Base-by-base conservation (phyloP, 2,113 vertebrate species). In the Felis chaus region DNA sequence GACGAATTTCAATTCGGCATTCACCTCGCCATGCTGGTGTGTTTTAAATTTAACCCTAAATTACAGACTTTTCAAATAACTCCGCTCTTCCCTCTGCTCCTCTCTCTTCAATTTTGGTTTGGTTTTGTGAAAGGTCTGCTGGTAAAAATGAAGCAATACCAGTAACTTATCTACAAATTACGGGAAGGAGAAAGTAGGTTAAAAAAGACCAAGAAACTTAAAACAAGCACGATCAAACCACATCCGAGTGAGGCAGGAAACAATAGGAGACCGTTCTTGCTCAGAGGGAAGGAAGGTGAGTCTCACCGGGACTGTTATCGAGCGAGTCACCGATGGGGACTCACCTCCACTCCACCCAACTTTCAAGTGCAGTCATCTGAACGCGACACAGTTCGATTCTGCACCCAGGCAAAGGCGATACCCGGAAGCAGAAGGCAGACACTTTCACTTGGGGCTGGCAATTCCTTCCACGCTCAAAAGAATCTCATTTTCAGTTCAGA, bases 131-230 rank as follows among this genome's bases (percentile, higher is more conserved):
- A 97, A 97, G 0, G 12, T 71, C 92, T 98, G 98, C 98, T 99
- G 98, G 98, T 98, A 99, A 99, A 96, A 98, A 97, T 68, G 97
- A 97, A 96, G 96, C 97, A 97, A 95, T 98, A 98, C 95, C 98
- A 98, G 98, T 97, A 98, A 98, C 95, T 98, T 97, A 98, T 97
- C 96, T 98, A 97, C 98, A 95, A 98, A 93, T 99, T 99, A 99
- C 99, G 84, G 99, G 99, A 99, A 99, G 99, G 98, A 98, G 98
- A 99, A 99, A 99, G 99, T 99, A 99, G 99, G 99, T 99, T 99
- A 99, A 97, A 96, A 98, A 98, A 98, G 99, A 98, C 97, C 95
- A 98, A 98, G 96, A 98, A 98, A 98, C 94, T 97, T 81, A 97
- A 97, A 98, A 96, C 97, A 98, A 98, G 98, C 97, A 97, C 92